A percentile compares a stretch with the other conserved stretches of the same genome.
Conservation (phyloP, 2,797 vertebrate species). For the Peromyscus nudipes region DNA sequence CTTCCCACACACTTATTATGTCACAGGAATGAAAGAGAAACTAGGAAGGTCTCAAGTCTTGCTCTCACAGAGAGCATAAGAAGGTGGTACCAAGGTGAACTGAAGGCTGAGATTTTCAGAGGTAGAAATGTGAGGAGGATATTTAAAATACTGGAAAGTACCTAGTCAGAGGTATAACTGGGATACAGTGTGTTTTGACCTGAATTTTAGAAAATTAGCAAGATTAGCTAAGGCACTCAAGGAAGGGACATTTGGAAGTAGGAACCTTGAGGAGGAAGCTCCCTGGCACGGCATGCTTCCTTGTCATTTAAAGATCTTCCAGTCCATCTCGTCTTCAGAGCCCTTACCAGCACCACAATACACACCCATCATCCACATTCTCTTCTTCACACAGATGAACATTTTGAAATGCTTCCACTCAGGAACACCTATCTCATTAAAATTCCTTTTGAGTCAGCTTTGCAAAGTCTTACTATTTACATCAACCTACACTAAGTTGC, state of each 20-base stretch:
- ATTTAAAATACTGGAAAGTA: not conserved
- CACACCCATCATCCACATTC: not conserved
- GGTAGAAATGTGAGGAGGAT: not conserved
- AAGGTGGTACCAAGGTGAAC: not conserved
- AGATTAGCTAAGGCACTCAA: not conserved
- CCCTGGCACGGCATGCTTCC: not conserved
- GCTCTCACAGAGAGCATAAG: not conserved
- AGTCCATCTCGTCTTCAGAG: not conserved
- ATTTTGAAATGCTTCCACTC: not conserved
- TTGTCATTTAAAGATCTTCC: not conserved
- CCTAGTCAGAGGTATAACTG: not conserved
- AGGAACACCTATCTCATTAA: not conserved
- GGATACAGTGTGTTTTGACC: not conserved
- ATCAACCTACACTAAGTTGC: not conserved
- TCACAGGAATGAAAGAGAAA: not conserved
- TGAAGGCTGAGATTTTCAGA: not conserved
- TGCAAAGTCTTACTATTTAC: not conserved
- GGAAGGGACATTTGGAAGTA: not conserved
- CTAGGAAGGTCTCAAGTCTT: not conserved
- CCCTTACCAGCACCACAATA: not conserved
- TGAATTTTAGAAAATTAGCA: conserved; percentile 30
- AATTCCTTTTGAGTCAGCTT: not conserved
- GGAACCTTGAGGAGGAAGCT: not conserved
- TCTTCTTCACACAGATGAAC: not conserved
- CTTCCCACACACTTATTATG: not conserved